Evolutionary conservation across 2,797 vertebrate genomes (phyloP).

Genomic region (Cottoperca gobio): DNA sequence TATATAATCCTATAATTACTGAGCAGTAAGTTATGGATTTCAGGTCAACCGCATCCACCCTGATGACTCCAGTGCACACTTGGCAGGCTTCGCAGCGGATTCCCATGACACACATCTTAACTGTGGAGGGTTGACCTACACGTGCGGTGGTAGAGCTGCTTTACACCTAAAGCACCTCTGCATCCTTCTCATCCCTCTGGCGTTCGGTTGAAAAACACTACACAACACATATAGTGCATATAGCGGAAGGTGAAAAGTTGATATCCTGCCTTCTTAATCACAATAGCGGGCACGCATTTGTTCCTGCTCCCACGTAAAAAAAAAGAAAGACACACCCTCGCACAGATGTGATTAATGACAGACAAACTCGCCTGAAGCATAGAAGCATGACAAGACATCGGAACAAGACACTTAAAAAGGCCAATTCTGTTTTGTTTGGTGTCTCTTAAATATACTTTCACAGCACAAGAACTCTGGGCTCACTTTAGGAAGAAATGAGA

Average conservation of each 20-base stretch:
- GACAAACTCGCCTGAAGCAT: conserved; percentile 50
- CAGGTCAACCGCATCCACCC: conserved; percentile 61
- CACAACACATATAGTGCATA: neutral
- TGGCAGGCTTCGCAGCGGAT: conserved; percentile 26
- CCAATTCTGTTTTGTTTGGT: conserved; percentile 64
- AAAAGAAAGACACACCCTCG: neutral
- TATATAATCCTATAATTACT: conserved; percentile 58
- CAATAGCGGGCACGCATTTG: conserved; percentile 6
- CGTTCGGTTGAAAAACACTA: conserved; percentile 28
- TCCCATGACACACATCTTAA: conserved; percentile 34
- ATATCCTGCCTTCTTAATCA: conserved; percentile 26
- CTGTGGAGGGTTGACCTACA: neutral
- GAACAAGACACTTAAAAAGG: conserved; percentile 43
- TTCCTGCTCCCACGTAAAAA: conserved; percentile 11
- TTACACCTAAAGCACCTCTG: conserved; percentile 33
- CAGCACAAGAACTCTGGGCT: conserved; percentile 46
- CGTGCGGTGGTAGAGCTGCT: neutral
- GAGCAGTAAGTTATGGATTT: conserved; percentile 60
- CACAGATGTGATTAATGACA: conserved; percentile 54
- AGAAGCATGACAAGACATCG: conserved; percentile 44
- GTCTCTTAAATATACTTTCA: conserved; percentile 49
- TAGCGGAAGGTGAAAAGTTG: conserved; percentile 31
- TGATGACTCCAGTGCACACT: conserved; percentile 38
- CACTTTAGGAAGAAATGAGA: conserved; percentile 48
- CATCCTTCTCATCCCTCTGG: conserved; percentile 38